Evolutionary conservation across 2,888 invertebrate species (phyloP), one percentile per base, ranked within the genome.

Genomic region (Pseudococcus longispinus): DNA sequence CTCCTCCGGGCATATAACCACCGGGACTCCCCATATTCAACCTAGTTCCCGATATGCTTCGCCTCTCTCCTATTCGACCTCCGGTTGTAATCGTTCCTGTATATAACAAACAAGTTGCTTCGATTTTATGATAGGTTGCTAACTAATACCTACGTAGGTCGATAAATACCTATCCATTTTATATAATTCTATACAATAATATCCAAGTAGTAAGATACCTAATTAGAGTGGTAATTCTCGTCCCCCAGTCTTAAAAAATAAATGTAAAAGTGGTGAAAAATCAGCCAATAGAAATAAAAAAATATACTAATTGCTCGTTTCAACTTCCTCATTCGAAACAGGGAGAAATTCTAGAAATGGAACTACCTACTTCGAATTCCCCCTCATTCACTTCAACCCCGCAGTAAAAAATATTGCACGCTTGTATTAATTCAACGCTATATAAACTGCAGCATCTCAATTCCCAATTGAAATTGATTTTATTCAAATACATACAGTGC

Each of bases 21-120:
- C 90, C 91, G 29, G 92, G 92, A 55, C 92, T 92, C 88, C 91
- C 90, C 51, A 91, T 89, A 90, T 93, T 92, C 89, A 93, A 90
- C 88, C 92, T 91, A 82, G 92, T 91, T 77, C 92, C 92, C 89
- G 92, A 92, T 88, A 92, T 91, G 89, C 92, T 92, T 88, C 93
- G 90, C 74, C 93, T 91, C 89, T 93, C 93, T 46, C 92, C 91
- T 88, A 91, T 91, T 91, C 92, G 91, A 88, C 92, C 91, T 88
- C 91, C 91, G 88, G 90, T 88, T 18, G 88, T 88, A 84, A 88
- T 88, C 18, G 88, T 88, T 46, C 88, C 88, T 88, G 87, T n/a
- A 29, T 37, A 8, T 3, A 70, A 74, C 74, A 74, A 74, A 26
- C 65, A 65, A 65, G 15, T 65, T 37, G 37, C 8, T 9, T 65